Percentiles rank a stretch among this genome's conserved stretches.
These are phyloP conservation scores for Glaucidium brasilianum DNA, from an alignment of 2,113 vertebrate species.

Conservation along the genomic window DNA sequence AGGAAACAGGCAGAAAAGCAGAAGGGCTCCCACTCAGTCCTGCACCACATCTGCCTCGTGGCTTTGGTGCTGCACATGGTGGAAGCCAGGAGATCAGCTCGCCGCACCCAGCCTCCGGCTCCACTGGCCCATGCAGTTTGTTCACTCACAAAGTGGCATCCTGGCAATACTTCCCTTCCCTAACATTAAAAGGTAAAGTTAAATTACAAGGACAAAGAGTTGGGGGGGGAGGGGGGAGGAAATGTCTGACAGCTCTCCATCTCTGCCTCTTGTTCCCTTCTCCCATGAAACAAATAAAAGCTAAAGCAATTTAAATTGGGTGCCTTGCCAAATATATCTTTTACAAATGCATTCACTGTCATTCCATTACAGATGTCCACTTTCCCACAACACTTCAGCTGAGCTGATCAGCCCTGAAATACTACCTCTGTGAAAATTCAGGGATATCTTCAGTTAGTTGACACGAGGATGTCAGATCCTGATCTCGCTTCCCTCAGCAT, in stretches of 20 bases:
- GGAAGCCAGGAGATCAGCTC: not conserved
- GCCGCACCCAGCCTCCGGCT: not conserved
- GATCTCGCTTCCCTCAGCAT: not conserved
- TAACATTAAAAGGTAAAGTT: not conserved
- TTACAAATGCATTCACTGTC: not conserved
- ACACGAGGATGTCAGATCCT: not conserved
- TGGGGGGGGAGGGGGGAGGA: not conserved
- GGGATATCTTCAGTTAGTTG: not conserved
- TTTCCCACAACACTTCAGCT: not conserved
- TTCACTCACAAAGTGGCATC: not conserved
- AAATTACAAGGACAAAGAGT: slow-evolving; percentile 10
- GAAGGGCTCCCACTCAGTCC: not conserved
- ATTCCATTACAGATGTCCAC: not conserved
- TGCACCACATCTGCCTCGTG: not conserved
- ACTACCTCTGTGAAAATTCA: not conserved
- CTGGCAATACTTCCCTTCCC: not conserved
- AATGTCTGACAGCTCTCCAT: not conserved
- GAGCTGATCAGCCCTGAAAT: not conserved
- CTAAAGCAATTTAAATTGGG: slow-evolving; percentile 1
- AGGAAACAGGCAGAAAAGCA: not conserved
- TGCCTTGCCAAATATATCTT: not conserved
- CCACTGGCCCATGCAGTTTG: not conserved
- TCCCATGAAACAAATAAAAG: not conserved
- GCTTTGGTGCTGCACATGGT: not conserved
- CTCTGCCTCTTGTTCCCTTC: not conserved